Percentiles rank a stretch among this genome's conserved stretches.
Evolutionary conservation across 2,797 vertebrate genomes (phyloP).

Genomic region (Malacoctenus gilli): DNA sequence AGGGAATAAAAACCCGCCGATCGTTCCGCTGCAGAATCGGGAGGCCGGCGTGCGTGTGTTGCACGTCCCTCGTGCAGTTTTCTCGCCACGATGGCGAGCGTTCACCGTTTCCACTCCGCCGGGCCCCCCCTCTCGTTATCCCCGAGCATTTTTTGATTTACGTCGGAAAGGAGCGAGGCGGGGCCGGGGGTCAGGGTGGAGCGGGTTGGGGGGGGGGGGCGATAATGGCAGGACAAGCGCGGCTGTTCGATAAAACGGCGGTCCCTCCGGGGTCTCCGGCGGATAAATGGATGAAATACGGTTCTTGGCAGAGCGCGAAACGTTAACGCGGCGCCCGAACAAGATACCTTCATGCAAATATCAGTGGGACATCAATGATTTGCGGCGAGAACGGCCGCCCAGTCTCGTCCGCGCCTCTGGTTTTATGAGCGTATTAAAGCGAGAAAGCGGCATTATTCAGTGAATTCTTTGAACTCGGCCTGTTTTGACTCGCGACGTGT

Average conservation of each 20-base stretch:
- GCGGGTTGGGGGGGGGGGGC: conserved; percentile 15
- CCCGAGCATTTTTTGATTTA: conserved; percentile 47
- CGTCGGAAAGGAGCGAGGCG: conserved; percentile 35
- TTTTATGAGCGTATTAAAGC: too few relatives aligned
- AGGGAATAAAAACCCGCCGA: neutral
- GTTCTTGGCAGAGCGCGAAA: conserved; percentile 18
- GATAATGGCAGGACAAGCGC: conserved; percentile 43
- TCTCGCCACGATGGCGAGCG: conserved; percentile 25
- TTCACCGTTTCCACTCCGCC: too few relatives aligned
- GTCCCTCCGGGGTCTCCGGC: conserved; percentile 35
- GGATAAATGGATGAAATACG: conserved; percentile 37
- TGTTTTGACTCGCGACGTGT: conserved; percentile 13
- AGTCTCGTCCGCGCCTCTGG: too few relatives aligned
- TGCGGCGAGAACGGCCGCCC: neutral
- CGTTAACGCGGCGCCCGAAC: conserved; percentile 15
- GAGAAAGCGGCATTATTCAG: too few relatives aligned
- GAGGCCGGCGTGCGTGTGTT: conserved; percentile 13
- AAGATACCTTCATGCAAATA: conserved; percentile 13
- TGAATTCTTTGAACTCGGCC: too few relatives aligned
- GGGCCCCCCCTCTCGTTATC: conserved; percentile 52
- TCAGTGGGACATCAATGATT: conserved; percentile 4
- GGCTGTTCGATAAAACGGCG: conserved; percentile 47
- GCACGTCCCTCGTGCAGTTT: conserved; percentile 39
- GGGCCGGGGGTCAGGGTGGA: conserved; percentile 32
- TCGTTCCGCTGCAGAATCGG: conserved; percentile 17